These are phyloP conservation scores for Meiosimyza decipiens DNA, from an alignment of 2,888 invertebrate genomes.

Conservation along the genomic window DNA sequence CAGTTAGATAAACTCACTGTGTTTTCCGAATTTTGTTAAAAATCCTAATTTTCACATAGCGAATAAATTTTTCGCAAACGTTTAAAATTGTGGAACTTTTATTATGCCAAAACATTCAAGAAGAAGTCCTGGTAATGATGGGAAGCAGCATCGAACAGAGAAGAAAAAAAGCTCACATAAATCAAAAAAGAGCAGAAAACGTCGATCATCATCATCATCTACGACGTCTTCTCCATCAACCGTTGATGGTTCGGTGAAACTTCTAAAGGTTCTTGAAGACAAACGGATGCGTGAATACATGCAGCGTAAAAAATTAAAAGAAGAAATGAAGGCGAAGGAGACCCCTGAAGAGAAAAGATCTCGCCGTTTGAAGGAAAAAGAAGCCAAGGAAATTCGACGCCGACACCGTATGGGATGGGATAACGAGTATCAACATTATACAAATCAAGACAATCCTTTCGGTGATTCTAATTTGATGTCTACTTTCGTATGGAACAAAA, in stretches of 20 bases:
- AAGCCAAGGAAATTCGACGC: conserved; percentile 86
- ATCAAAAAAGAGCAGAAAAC: too few species aligned
- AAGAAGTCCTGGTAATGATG: too few species aligned
- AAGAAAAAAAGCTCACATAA: too few species aligned
- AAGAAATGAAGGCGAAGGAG: conserved; percentile 86
- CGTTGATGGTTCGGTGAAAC: not conserved
- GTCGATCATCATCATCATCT: not conserved
- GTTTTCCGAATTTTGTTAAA: too few species aligned
- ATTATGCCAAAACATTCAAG: too few species aligned
- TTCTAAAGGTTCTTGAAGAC: conserved; percentile 74
- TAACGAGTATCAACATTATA: conserved; percentile 95
- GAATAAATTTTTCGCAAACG: too few species aligned
- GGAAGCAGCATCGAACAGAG: too few species aligned
- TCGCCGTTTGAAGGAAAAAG: conserved; percentile 89
- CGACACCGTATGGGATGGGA: conserved; percentile 98
- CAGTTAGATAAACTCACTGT: too few species aligned
- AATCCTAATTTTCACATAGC: too few species aligned
- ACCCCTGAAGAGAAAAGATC: conserved; percentile 94
- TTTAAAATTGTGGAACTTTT: too few species aligned
- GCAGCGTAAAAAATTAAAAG: conserved; percentile 77
- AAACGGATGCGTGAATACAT: conserved; percentile 75
- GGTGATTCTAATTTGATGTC: conserved; percentile 95
- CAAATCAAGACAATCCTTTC: conserved; percentile 98
- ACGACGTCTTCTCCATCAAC: not conserved
- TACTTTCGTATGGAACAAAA: conserved; percentile 97